These are phyloP conservation scores for Mustela lutreola DNA, from an alignment of 2,113 vertebrate species.

Conservation along the genomic window DNA sequence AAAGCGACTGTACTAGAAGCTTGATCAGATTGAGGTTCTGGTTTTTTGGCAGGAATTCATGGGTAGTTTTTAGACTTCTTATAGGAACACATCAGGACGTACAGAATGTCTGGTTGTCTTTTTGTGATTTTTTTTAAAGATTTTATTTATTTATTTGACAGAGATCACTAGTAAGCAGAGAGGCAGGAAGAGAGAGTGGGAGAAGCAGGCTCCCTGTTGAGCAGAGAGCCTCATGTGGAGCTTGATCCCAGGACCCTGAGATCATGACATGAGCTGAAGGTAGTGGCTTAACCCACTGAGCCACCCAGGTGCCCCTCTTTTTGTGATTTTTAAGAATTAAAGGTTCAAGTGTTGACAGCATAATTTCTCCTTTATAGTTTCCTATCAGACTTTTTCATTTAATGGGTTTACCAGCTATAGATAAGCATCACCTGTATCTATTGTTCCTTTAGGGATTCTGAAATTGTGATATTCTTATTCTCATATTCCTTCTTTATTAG, in stretches of 20 bases:
- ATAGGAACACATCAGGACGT: background rate
- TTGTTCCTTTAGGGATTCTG: constrained; percentile 16
- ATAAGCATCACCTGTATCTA: background rate
- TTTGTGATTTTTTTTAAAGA: background rate
- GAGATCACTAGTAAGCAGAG: too few relatives aligned
- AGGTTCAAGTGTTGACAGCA: background rate
- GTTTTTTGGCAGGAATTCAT: constrained; percentile 15
- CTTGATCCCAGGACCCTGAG: too few relatives aligned
- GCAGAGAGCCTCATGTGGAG: too few relatives aligned
- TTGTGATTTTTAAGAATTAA: constrained; percentile 47
- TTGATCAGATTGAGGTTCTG: background rate
- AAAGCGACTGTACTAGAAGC: background rate
- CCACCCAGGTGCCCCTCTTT: background rate
- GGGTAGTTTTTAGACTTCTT: constrained; percentile 26
- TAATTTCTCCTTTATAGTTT: constrained; percentile 22
- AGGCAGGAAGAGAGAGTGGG: too few relatives aligned
- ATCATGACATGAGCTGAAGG: too few relatives aligned
- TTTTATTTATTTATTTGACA: too few relatives aligned
- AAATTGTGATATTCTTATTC: background rate
- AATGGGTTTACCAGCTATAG: background rate
- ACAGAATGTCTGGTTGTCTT: background rate
- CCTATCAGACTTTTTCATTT: background rate
- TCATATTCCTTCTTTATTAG: constrained; percentile 52
- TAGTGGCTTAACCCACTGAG: too few relatives aligned
- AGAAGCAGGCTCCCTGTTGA: too few relatives aligned